Base-by-base conservation (phyloP, 2,888 invertebrate species). In the Athalia cordata region DNA sequence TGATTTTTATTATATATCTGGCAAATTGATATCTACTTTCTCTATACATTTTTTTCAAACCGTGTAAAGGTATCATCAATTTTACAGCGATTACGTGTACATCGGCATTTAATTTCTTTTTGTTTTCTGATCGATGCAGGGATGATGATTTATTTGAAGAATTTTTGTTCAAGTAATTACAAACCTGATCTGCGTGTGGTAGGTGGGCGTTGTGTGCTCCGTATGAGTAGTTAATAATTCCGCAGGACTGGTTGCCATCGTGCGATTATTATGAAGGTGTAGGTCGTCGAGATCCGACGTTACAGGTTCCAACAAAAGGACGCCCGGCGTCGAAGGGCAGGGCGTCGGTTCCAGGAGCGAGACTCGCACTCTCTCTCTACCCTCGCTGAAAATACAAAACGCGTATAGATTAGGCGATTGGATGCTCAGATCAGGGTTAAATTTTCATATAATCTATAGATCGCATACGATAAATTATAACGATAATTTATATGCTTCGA, bases 131-230 rank as follows among this genome's bases (percentile, higher is more conserved):
- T 29, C 29, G 29, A 29, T 29, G 29, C 29, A 8, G 55, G 55
- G 55, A 11, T 55, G 55, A 11, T 55, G 55, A 55, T 8, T 8
- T 55, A 55, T n/a, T 8, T 55, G 55, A 11, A n/a, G n/a, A 55
- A 55, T 55, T 11, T 8, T 15, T 13, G 4, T 4, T 62, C n/a
- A n/a, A n/a, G n/a, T 43, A 11, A 52, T 59, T 64, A 13, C 65
- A 83, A 83, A 90, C 90, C 90, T 90, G 81, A 89, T 89, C 84
- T 89, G 90, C 81, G 89, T 85, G 82, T 89, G 89, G 77, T 89
- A 90, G 78, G 89, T 86, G 74, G 90, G 90, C 45, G 88, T 87
- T 76, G 88, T 89, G 84, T 90, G 89, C 78, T 90, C 90, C 79
- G 89, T 89, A 81, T 90, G 89, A 79, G 90, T 86, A 80, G 89